These are phyloP conservation scores for Crambe crambe DNA, from an alignment of 37 sponge, comb jelly and placozoan genomes.

Conservation along the genomic window DNA sequence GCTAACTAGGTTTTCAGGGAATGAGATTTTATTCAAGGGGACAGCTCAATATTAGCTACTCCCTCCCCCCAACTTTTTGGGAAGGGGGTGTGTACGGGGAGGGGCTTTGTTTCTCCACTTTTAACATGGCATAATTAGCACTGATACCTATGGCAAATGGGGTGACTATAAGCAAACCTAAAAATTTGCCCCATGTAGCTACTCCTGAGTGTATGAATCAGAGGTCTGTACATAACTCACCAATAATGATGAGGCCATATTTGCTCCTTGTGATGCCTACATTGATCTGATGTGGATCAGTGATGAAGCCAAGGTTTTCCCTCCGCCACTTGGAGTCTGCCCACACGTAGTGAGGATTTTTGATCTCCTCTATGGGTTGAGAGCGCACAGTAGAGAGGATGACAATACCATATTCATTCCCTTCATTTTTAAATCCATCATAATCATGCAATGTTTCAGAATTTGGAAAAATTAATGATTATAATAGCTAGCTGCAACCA, in stretches of 20 bases:
- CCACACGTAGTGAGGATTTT: not conserved
- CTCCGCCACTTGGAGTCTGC: slow-evolving; percentile 48
- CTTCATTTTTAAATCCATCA: slow-evolving; percentile 7
- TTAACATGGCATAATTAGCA: too few relatives aligned
- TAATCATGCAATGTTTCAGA: not conserved
- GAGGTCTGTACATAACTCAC: too few relatives aligned
- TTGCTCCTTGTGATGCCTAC: slow-evolving; percentile 51
- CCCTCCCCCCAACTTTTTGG: too few relatives aligned
- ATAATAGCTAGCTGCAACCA: not conserved
- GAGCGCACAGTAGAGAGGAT: slow-evolving; percentile 58
- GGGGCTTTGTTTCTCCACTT: too few relatives aligned
- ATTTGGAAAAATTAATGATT: not conserved
- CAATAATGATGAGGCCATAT: slow-evolving; percentile 58
- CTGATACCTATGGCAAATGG: not conserved
- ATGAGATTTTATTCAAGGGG: too few relatives aligned
- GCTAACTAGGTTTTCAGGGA: too few relatives aligned
- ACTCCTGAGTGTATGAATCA: not conserved
- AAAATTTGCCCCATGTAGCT: not conserved
- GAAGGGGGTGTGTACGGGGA: too few relatives aligned
- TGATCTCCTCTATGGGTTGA: slow-evolving; percentile 2
- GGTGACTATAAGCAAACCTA: not conserved
- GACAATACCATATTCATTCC: slow-evolving; percentile 56
- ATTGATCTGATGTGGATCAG: slow-evolving; percentile 59
- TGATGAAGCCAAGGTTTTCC: slow-evolving; percentile 50
- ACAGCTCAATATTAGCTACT: too few relatives aligned